phyloP scores from a whole-genome alignment of 2,888 invertebrate genomes.

The Cerastis rubricosa region DNA sequence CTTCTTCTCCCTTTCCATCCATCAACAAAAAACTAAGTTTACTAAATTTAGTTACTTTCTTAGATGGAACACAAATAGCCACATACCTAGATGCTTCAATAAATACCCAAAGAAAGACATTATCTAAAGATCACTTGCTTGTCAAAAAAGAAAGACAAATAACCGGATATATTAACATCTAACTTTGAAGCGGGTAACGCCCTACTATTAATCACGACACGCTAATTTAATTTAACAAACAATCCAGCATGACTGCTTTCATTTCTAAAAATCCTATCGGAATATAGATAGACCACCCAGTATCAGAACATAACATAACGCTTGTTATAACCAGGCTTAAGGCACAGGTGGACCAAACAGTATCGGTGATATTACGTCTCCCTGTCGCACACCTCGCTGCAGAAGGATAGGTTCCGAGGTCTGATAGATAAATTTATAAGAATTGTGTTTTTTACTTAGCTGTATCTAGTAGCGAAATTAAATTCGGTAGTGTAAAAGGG shows the following conservation, averaged over 20 bases:
- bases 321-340: background rate
- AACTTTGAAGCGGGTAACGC: conserved; percentile 20
- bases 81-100: background rate
- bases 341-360: background rate
- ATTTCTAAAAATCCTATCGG: background rate
- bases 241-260: conserved; percentile 19
- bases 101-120: conserved; percentile 12
- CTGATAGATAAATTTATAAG: too few species aligned
- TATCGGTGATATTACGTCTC: too few species aligned
- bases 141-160: background rate
- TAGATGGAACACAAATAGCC: background rate
- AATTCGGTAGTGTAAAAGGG: too few species aligned
- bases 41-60: background rate
- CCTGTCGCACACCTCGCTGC: too few species aligned
- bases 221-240: conserved; percentile 38
- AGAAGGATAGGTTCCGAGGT: too few species aligned
- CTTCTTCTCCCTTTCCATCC: too few species aligned
- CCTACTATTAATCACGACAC: conserved; percentile 36
- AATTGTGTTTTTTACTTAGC: too few species aligned
- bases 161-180: conserved; percentile 13
- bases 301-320: background rate
- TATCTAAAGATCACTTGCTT: background rate
- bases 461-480: too few species aligned
- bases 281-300: conserved; percentile 37
- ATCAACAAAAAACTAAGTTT: too few species aligned